Conservation (phyloP, 2,113 vertebrate species). For the Anser brachyrhynchus region DNA sequence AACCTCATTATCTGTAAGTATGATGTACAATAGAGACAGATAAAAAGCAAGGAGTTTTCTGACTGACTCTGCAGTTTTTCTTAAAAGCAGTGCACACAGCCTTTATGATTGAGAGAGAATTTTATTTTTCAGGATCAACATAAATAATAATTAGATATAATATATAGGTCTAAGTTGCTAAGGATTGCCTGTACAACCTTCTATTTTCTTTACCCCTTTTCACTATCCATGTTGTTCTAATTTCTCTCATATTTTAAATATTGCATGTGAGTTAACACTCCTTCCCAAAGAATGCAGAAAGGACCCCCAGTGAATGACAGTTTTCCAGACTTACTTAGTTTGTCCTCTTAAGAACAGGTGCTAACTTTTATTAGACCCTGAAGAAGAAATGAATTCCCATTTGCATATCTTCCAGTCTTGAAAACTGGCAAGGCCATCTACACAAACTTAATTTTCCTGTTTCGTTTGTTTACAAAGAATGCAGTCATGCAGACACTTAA, state of each 20-base stretch:
- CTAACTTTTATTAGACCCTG: neutral
- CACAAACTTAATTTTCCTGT: neutral
- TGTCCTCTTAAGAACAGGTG: neutral
- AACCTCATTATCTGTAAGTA: constrained; percentile 31
- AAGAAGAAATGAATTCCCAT: neutral
- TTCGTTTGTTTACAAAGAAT: neutral
- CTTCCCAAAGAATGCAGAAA: neutral
- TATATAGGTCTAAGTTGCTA: neutral
- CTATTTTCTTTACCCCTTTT: neutral
- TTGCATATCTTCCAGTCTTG: neutral
- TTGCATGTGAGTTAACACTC: neutral
- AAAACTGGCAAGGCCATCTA: neutral
- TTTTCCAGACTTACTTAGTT: neutral
- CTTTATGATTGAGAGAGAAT: neutral
- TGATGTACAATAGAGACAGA: neutral
- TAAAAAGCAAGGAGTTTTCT: neutral
- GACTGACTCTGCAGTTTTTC: neutral
- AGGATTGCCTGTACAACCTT: neutral
- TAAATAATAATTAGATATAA: neutral
- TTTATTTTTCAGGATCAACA: neutral
- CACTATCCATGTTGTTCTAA: neutral
- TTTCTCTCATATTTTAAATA: neutral
- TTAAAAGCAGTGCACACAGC: neutral
- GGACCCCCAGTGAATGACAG: accelerated
- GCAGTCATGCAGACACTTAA: neutral